phyloP scores from a whole-genome alignment of 2,113 vertebrate species.

The Oryzias woworae region DNA sequence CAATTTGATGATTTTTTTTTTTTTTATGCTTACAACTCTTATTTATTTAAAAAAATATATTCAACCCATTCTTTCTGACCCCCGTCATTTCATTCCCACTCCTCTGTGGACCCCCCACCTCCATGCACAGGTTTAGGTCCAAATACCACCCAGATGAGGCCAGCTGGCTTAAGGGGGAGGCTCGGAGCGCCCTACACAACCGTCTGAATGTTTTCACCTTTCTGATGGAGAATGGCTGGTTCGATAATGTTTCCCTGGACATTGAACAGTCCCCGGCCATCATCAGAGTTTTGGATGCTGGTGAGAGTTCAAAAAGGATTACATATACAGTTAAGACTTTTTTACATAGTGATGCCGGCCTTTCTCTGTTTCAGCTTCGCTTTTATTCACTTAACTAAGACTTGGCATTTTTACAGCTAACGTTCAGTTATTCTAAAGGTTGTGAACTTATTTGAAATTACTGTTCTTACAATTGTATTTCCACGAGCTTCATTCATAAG shows the following conservation, averaged over 20 bases:
- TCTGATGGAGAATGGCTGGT: conserved; percentile 87
- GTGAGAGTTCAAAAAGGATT: conserved; percentile 37
- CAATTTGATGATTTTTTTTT: neutral
- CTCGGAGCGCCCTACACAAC: conserved; percentile 82
- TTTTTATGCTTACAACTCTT: conserved; percentile 17
- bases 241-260: conserved; percentile 85
- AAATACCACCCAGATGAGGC: conserved; percentile 93
- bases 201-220: conserved; percentile 84
- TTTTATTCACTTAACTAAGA: too few relatives aligned
- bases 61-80: conserved; percentile 48
- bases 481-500: too few relatives aligned
- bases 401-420: too few relatives aligned
- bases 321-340: too few relatives aligned
- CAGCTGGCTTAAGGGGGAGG: conserved; percentile 82
- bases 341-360: too few relatives aligned
- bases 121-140: conserved; percentile 85
- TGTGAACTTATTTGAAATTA: too few relatives aligned
- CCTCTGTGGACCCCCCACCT: conserved; percentile 29
- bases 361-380: too few relatives aligned
- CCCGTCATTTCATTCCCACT: conserved; percentile 44
- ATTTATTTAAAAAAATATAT: conserved; percentile 48
- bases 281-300: conserved; percentile 89
- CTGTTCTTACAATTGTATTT: too few relatives aligned
- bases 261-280: conserved; percentile 86
- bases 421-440: too few relatives aligned